Evolutionary conservation across 2,113 vertebrate species (phyloP).

Genomic region (Notiomystis cincta): DNA sequence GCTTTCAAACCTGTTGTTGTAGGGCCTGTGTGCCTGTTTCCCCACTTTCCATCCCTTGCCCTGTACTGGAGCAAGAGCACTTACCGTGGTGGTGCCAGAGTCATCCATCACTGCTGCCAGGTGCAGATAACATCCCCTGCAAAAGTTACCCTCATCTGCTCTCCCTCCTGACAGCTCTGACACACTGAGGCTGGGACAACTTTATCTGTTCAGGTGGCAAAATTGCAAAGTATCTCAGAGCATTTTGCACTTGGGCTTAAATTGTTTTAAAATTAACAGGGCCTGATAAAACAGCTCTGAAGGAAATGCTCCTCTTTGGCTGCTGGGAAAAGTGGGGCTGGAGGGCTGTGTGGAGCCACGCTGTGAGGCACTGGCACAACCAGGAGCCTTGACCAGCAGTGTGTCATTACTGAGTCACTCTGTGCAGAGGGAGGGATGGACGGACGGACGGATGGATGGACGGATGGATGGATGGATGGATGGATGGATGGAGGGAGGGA

Average conservation of each 20-base stretch:
- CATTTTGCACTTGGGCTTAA: background rate
- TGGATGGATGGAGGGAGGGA: background rate
- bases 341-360: fast-evolving
- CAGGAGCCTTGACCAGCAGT: background rate
- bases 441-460: background rate
- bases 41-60: background rate
- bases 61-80: background rate
- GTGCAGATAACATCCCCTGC: background rate
- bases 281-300: background rate
- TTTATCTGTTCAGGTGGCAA: background rate
- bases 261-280: background rate
- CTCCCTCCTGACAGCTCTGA: background rate
- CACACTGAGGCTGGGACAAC: background rate
- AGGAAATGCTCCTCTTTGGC: background rate
- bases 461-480: background rate
- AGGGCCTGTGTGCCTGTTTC: background rate
- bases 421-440: background rate
- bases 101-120: background rate
- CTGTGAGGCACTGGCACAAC: background rate
- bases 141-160: background rate
- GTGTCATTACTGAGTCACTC: background rate
- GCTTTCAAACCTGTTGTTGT: background rate
- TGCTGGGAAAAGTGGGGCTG: background rate
- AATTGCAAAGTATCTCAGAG: background rate
- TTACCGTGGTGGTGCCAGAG: background rate